Evolutionary conservation across 2,888 invertebrate genomes (phyloP), one percentile per base, ranked within the genome.

Genomic region (Piscicola geometra): DNA sequence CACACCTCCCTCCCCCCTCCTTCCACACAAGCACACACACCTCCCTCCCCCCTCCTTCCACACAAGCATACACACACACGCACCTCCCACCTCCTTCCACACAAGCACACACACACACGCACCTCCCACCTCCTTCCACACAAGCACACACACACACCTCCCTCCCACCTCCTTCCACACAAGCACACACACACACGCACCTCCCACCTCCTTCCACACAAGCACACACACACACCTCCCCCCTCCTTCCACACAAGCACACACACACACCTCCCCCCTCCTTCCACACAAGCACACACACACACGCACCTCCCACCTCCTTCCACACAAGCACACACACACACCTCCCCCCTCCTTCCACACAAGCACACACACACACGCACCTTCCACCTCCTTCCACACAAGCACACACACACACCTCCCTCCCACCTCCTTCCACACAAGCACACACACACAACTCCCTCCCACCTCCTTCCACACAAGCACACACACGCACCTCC

Each of bases 401-500:
- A 36, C 68, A 21, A 74, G 21, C 1, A 66, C 28, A 3, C 47
- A 71, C 21, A 2, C n/a, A 71, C 28, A 36, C 33, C 30, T 9
- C 36, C 28, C 25, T n/a, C 21, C 36, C 33, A 36, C 28, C n/a
- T 25, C 21, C 21, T 15, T 30, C 36, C 30, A 25, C 28, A 41
- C n/a, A n/a, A 21, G 47, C 25, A 50, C 9, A 35, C 2, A 12
- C 21, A 33, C 77, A 71, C 76, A 85, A 86, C 83, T 88, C 0
- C 97, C 97, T 77, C 97, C 89, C 64, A 88, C 86, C 83, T 91
- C 90, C 0, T 97, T 97, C 35, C 95, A 93, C 68, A 91, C 89
- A 28, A 3, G 5, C 25, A 64, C n/a, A 12, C 21, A n/a, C 64
- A 64, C 5, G 9, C 5, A 5, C n/a, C 5, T 21, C 3, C 3